Evolutionary conservation across 2,888 invertebrate species (phyloP), one percentile per base, ranked within the genome.

Genomic region (Charanyca ferruginea): DNA sequence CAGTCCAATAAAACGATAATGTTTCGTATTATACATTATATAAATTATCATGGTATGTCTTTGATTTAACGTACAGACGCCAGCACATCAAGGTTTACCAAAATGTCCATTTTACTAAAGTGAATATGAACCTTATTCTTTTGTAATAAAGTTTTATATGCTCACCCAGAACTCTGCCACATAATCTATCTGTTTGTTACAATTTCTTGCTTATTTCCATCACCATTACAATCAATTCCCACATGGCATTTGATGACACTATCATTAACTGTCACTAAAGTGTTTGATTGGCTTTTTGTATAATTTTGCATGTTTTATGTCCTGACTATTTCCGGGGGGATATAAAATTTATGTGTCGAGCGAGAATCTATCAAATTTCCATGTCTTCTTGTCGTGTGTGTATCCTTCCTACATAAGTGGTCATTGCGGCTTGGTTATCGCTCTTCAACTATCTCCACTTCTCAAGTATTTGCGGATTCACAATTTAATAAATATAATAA

Each of bases 241-340:
- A 72, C 49, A 49, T 63, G 55, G 41, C 35, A 0, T 7, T 28
- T 28, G 8, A 35, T 11, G 25, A 42, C n/a, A 55, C n/a, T 28
- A 47, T 47, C 3, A 42, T 25, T 49, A 35, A 69, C 38, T 25
- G 20, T 25, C 55, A 42, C 51, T 64, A 23, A 42, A 42, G 38
- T 58, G 35, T 53, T 38, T 11, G 35, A 65, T 20, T 32, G 28
- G 20, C 42, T 57, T 47, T 73, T 57, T 38, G 18, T 20, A 65
- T 38, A 9, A 44, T 73, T 53, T 63, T 13, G 9, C 13, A 2
- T 47, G 28, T 64, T 55, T 45, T 62, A 63, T 45, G 20, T 7
- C 20, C 22, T 42, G 32, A 41, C 45, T 55, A 22, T 55, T 72
- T 64, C 41, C 38, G 22, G 45, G 6, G 9, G 3, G 22, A 35